Evolutionary conservation across 2,888 invertebrate genomes (phyloP).

Genomic region (Hyppa rectilinea): DNA sequence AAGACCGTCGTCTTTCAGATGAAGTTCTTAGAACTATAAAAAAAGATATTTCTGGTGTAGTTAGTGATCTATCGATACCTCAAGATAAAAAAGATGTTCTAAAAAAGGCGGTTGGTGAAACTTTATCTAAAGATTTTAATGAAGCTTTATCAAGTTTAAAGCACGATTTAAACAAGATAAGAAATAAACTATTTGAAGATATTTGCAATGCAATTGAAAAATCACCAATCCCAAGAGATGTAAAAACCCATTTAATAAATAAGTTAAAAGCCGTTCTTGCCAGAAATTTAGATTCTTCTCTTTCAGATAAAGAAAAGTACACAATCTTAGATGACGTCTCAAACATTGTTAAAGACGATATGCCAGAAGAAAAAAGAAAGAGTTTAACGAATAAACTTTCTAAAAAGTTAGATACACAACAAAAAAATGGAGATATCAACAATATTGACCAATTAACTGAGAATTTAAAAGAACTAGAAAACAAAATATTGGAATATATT

Average conservation of each 20-base stretch:
- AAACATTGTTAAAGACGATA: slow-evolving; percentile 22
- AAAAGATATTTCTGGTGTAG: slow-evolving; percentile 12
- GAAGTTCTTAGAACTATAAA: slow-evolving; percentile 13
- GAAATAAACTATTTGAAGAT: slow-evolving; percentile 31
- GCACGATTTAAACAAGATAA: slow-evolving; percentile 23
- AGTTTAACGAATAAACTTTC: slow-evolving; percentile 29
- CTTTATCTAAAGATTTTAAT: slow-evolving; percentile 54
- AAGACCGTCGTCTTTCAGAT: slow-evolving; percentile 19
- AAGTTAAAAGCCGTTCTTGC: slow-evolving; percentile 31
- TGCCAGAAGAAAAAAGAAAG: slow-evolving; percentile 26
- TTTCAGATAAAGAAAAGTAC: slow-evolving; percentile 35
- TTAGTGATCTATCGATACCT: slow-evolving; percentile 43
- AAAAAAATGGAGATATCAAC: slow-evolving; percentile 12
- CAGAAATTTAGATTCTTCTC: slow-evolving; percentile 34
- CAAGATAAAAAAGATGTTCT: slow-evolving; percentile 24
- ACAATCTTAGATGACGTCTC: slow-evolving; percentile 34
- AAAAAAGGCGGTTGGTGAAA: slow-evolving; percentile 11
- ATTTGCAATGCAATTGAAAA: slow-evolving; percentile 39
- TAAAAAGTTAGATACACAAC: slow-evolving; percentile 1
- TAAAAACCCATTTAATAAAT: slow-evolving; percentile 42
- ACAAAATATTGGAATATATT: slow-evolving; percentile 7
- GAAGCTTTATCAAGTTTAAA: slow-evolving; percentile 15
- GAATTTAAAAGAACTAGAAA: slow-evolving; percentile 14
- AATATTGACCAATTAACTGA: slow-evolving; percentile 36
- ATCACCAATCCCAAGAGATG: slow-evolving; percentile 11